A percentile compares a stretch with the other conserved stretches of the same genome.
These are phyloP conservation scores for Tachystola acroxantha DNA, from an alignment of 2,888 invertebrate species.

Conservation along the genomic window DNA sequence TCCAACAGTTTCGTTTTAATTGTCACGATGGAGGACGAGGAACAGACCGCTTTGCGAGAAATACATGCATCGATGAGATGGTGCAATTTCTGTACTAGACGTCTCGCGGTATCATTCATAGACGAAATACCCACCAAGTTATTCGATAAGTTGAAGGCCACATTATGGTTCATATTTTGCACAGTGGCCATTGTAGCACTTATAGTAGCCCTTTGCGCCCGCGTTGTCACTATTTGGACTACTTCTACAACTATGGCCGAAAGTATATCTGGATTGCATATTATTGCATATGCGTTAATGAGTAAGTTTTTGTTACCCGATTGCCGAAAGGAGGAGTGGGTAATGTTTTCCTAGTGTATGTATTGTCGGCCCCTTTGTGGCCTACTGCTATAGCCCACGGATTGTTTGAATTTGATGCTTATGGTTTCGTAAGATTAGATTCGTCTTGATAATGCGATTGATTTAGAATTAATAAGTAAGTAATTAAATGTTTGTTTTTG, in stretches of 20 bases:
- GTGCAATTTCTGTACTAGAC: conserved; percentile 42
- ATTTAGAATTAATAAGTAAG: too few species aligned
- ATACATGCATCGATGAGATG: conserved; percentile 37
- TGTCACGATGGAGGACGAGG: too few species aligned
- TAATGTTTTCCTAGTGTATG: too few species aligned
- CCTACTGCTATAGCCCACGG: too few species aligned
- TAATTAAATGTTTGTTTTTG: too few species aligned
- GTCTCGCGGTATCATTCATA: conserved; percentile 43
- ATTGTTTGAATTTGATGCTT: too few species aligned
- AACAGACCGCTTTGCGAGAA: conserved; percentile 33
- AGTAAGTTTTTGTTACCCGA: too few species aligned
- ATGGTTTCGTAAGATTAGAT: too few species aligned
- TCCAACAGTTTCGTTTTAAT: too few species aligned
- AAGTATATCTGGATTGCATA: conserved; percentile 48
- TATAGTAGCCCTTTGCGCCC: conserved; percentile 39
- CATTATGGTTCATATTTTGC: conserved; percentile 26
- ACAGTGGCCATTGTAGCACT: conserved; percentile 32
- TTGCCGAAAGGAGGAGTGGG: too few species aligned
- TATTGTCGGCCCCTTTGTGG: too few species aligned
- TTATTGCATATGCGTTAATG: conserved; percentile 53
- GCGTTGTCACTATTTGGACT: conserved; percentile 33
- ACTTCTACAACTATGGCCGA: conserved; percentile 41
- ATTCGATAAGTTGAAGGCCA: conserved; percentile 21
- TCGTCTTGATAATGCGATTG: too few species aligned
- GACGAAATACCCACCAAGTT: conserved; percentile 29